Evolutionary conservation across 2,888 invertebrate species (phyloP).

Genomic region (Rhagophthalmus giganteus): DNA sequence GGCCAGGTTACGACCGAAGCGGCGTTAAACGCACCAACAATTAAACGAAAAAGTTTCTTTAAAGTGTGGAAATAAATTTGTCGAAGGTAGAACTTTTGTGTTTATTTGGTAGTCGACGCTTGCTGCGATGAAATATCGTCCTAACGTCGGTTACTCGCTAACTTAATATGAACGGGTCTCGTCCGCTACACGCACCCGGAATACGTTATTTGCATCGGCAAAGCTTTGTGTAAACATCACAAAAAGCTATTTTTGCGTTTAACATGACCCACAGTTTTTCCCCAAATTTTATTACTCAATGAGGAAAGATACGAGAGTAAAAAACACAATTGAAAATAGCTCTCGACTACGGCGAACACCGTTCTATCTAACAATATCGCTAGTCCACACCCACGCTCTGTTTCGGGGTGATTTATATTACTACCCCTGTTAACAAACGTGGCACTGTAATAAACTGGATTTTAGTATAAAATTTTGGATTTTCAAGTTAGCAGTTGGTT

Average conservation of each 20-base stretch:
- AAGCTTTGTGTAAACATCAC: constrained; percentile 31
- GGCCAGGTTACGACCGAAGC: no score
- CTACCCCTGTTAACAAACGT: constrained; percentile 26
- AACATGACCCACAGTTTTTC: constrained; percentile 22
- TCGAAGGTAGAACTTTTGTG: constrained; percentile 33
- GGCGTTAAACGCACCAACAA: no score
- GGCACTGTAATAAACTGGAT: constrained; percentile 23
- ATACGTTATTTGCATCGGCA: constrained; percentile 36
- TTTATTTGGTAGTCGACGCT: constrained; percentile 44
- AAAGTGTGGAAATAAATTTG: constrained; percentile 26
- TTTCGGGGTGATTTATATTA: constrained; percentile 27
- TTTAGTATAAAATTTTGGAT: constrained; percentile 10
- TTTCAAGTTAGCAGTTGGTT: no score
- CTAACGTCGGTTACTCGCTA: constrained; percentile 44
- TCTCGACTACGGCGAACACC: constrained; percentile 11
- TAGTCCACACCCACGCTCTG: constrained; percentile 27
- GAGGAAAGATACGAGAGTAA: constrained; percentile 14
- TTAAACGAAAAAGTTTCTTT: constrained; percentile 9
- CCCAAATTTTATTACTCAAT: constrained; percentile 25
- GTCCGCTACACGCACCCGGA: constrained; percentile 41
- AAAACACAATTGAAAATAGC: constrained; percentile 20
- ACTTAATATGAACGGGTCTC: constrained; percentile 43
- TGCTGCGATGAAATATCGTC: constrained; percentile 45
- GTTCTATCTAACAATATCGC: constrained; percentile 26
- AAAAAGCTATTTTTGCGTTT: constrained; percentile 28